Percentiles rank a stretch among this genome's conserved stretches.
Conservation (phyloP, 2,797 vertebrate genomes). For the Neomorphus geoffroyi region DNA sequence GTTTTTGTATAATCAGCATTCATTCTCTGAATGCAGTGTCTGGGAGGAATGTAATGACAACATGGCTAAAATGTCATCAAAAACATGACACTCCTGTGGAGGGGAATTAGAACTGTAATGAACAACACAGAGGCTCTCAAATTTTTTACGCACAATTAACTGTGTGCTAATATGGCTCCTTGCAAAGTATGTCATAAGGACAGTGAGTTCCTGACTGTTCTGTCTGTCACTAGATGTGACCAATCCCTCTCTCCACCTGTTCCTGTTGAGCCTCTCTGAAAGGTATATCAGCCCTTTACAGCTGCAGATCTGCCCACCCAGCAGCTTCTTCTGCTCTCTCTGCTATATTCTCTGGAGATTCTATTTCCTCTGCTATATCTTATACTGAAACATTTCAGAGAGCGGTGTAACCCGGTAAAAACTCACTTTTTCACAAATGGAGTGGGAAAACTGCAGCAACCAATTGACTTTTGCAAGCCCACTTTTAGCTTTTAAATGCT, state of each 20-base stretch:
- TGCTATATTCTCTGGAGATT: neutral
- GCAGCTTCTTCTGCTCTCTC: neutral
- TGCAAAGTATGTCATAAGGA: neutral
- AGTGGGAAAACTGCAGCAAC: neutral
- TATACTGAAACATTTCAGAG: neutral
- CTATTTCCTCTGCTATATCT: neutral
- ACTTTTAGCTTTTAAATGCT: neutral
- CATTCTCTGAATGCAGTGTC: neutral
- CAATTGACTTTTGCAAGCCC: neutral
- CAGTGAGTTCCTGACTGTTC: neutral
- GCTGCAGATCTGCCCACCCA: neutral
- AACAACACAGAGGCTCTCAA: neutral
- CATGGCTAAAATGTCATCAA: neutral
- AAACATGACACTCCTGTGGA: neutral
- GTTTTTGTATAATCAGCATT: neutral
- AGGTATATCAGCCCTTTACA: neutral
- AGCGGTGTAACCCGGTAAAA: neutral
- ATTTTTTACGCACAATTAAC: neutral
- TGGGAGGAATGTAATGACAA: neutral
- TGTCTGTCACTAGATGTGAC: neutral
- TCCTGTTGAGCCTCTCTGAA: neutral
- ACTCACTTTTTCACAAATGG: neutral
- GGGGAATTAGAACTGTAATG: neutral
- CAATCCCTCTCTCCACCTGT: fast-evolving
- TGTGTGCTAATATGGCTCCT: neutral